Conservation (phyloP, 2,797 vertebrate genomes). For the Carcharodon carcharias region DNA sequence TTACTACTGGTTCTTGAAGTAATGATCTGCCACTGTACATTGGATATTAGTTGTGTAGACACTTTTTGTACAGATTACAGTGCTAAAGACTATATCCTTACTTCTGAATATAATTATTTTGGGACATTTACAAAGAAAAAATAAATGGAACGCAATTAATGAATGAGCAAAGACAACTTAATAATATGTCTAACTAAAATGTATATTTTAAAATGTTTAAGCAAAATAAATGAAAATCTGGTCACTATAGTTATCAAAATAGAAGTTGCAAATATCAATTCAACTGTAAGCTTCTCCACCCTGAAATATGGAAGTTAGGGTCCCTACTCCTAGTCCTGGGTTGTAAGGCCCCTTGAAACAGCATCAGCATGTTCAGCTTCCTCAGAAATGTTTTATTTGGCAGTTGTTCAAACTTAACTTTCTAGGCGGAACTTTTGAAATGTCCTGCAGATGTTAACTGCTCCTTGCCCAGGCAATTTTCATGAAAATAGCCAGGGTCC, state of each 20-base stretch:
- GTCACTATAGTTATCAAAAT: background rate
- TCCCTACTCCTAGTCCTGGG: background rate
- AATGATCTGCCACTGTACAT: background rate
- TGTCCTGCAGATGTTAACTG: conserved; percentile 38
- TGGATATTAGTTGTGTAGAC: background rate
- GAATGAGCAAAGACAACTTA: background rate
- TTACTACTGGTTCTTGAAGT: background rate
- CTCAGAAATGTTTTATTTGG: conserved; percentile 48
- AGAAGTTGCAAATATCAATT: background rate
- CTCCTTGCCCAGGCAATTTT: background rate
- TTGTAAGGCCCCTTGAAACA: conserved; percentile 47
- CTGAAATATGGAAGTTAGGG: background rate
- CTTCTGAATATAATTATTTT: background rate
- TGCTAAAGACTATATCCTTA: background rate
- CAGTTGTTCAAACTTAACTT: conserved; percentile 48
- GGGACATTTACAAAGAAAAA: background rate
- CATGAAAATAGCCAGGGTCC: conserved; percentile 27
- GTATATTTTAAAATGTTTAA: background rate
- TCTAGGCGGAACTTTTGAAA: conserved; percentile 46
- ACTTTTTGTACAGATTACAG: no score
- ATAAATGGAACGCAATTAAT: background rate
- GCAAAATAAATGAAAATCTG: background rate
- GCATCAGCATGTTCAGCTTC: conserved; percentile 44
- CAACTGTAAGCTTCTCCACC: background rate
- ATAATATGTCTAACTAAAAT: background rate